These are phyloP conservation scores for Fissipunctia ypsillon DNA, from an alignment of 2,888 invertebrate species.

Conservation along the genomic window DNA sequence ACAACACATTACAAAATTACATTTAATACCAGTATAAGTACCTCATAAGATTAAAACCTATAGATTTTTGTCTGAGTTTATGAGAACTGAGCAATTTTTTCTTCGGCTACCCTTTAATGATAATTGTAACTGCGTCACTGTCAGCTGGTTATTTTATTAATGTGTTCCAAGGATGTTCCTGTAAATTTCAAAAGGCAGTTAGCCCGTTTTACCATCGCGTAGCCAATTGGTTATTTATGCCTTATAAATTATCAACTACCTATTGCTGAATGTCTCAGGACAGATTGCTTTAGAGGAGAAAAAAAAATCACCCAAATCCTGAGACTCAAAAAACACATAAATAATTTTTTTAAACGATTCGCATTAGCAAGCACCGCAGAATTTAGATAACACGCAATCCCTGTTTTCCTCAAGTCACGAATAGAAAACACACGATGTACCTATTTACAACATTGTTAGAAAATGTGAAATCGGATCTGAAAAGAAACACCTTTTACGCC, in stretches of 20 bases:
- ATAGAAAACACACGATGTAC: slow-evolving; percentile 1
- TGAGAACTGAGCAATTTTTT: too few relatives aligned
- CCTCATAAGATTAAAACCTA: too few relatives aligned
- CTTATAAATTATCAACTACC: background rate
- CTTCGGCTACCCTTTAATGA: too few relatives aligned
- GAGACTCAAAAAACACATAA: background rate
- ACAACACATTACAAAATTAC: too few relatives aligned
- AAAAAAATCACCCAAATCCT: background rate
- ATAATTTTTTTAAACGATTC: slow-evolving; percentile 8
- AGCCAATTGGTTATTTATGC: slow-evolving; percentile 31
- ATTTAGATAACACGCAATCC: slow-evolving; percentile 14
- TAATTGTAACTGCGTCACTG: too few relatives aligned
- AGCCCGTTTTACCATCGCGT: slow-evolving; percentile 1
- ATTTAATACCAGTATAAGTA: too few relatives aligned
- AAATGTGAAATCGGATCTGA: slow-evolving; percentile 15
- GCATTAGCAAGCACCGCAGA: slow-evolving; percentile 20
- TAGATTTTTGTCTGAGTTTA: too few relatives aligned
- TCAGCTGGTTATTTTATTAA: background rate
- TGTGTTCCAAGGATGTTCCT: background rate
- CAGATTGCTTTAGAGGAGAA: too few relatives aligned
- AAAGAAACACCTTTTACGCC: background rate
- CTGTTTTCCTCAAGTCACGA: background rate
- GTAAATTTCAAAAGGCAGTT: background rate
- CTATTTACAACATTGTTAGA: background rate
- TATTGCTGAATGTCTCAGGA: too few relatives aligned